Evolutionary conservation across 2,797 vertebrate species (phyloP).

Genomic region (Enteromius thamalakanensis): DNA sequence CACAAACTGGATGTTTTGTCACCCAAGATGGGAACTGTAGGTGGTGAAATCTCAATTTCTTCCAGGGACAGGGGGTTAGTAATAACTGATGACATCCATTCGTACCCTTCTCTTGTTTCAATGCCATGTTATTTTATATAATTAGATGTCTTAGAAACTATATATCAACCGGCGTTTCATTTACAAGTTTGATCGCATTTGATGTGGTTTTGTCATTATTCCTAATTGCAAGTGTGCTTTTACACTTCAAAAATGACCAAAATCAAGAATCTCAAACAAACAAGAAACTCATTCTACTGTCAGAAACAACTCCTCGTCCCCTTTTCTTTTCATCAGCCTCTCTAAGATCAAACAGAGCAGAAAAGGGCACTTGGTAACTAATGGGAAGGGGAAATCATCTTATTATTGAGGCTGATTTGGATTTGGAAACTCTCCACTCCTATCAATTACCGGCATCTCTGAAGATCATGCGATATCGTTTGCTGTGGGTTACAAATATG

Average conservation of each 20-base stretch:
- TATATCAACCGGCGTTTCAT: neutral
- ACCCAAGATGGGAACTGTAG: conserved; percentile 51
- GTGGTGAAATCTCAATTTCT: conserved; percentile 54
- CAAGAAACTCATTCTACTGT: neutral
- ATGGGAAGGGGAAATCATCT: neutral
- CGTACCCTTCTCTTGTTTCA: conserved; percentile 24
- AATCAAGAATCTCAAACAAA: conserved; percentile 15
- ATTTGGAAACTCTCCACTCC: conserved; percentile 20
- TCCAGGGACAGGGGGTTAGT: conserved; percentile 50
- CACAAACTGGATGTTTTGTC: conserved; percentile 46
- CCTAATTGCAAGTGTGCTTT: conserved; percentile 21
- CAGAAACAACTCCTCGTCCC: neutral
- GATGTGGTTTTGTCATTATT: conserved; percentile 33
- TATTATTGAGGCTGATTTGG: neutral
- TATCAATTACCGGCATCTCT: conserved; percentile 25
- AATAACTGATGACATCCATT: conserved; percentile 49
- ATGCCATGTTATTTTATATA: conserved; percentile 1
- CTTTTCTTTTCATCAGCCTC: neutral
- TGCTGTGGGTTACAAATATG: conserved; percentile 2
- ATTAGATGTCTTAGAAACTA: neutral
- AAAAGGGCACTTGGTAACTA: neutral
- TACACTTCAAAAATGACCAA: conserved; percentile 2
- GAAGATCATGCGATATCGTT: neutral
- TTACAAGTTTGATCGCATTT: conserved; percentile 10
- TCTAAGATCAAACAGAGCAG: neutral